Conservation (phyloP, 2,113 vertebrate genomes). For the Xerus inauris region DNA sequence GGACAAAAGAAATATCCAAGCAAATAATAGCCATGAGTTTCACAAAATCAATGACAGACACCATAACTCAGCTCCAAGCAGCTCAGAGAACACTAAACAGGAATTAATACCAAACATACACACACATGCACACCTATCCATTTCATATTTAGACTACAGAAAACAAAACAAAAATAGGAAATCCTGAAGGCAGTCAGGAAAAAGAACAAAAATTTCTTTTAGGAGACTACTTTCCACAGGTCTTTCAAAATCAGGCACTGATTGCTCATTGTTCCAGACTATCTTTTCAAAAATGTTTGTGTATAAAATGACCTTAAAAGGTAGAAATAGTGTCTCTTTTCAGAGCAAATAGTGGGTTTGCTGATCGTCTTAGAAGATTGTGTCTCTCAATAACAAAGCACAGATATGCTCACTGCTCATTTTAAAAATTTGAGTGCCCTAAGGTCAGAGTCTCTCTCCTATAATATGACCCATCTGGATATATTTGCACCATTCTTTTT, state of each 20-base stretch:
- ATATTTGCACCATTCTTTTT: neutral
- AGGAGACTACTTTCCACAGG: neutral
- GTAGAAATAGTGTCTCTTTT: neutral
- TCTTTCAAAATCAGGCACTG: neutral
- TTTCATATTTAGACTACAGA: neutral
- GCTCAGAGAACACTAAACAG: neutral
- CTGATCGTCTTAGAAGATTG: neutral
- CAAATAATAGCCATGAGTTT: neutral
- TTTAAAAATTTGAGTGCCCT: neutral
- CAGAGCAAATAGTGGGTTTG: neutral
- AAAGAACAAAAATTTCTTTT: neutral
- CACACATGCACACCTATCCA: too few species aligned
- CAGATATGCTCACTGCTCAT: neutral
- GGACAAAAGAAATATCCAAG: neutral
- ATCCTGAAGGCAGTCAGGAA: neutral
- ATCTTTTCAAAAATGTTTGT: neutral
- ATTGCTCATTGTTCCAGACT: neutral
- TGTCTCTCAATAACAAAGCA: neutral
- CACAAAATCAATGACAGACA: neutral
- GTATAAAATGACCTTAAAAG: neutral
- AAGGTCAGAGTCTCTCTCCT: neutral
- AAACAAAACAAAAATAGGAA: neutral
- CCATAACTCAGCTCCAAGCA: neutral
- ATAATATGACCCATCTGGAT: neutral
- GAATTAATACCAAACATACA: neutral